Evolutionary conservation across 64 coral and sea anemone genomes (phyloP), one percentile per base, ranked within the genome.

Genomic region (Anthopleura sola): DNA sequence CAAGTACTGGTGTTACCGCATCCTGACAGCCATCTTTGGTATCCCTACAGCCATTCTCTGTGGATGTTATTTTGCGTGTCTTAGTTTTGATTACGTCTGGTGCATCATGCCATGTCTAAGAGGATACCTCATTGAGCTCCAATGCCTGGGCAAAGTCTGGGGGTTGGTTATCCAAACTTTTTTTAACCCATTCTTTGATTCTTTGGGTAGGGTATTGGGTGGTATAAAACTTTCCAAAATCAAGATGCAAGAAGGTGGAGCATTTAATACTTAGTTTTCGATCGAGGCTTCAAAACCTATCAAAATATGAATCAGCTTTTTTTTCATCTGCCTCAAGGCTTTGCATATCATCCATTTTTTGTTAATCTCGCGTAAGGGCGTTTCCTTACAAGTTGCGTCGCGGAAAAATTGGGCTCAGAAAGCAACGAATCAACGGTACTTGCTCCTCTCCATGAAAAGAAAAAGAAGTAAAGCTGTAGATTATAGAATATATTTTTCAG

Each of bases 31-130:
- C 58, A 86, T 93, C 18, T 89, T 93, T 82, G 92, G 92, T 14
- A 49, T 90, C 28, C 92, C 92, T 1, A 94, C 92, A 10, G 92
- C 92, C 32, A 86, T 94, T 39, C 60, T 94, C 54, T 94, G 92
- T 49, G 92, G 92, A 11, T 57, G 88, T 38, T 94, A 94, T 36
- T 94, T 94, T 19, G 92, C 92, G 8, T 94, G 93, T 40, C 89
- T 94, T 50, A 91, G 88, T 87, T 94, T 94, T 90, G 93, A 90
- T 58, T 94, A 90, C 55, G 85, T 94, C 55, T 94, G 93, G 93
- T 94, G 92, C 23, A 87, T 91, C 49, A 94, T 91, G 85, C 93
- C 93, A 0, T 91, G 93, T 36, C 46, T 94, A 11, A 60, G 88
- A 23, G 92, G 83, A 4, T 94, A 94, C 34, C 51, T 94, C 39